These are phyloP conservation scores for Pogonocichla stellata DNA, from an alignment of 2,113 vertebrate species.

Conservation along the genomic window DNA sequence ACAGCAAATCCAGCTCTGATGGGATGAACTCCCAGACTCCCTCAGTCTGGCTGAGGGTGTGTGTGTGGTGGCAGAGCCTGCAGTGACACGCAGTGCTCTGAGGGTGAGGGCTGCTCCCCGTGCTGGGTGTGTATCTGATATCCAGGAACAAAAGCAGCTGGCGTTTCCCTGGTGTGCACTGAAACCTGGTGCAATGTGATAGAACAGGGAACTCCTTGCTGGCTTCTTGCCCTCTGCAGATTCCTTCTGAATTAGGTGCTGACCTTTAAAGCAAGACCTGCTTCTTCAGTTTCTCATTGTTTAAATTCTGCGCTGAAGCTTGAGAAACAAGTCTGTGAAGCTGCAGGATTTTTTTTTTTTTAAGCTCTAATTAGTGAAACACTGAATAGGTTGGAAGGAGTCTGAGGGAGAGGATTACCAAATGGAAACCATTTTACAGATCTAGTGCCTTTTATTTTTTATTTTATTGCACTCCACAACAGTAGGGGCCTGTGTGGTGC, in stretches of 20 bases:
- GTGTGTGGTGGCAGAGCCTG: background rate
- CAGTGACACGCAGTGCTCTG: background rate
- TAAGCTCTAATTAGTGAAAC: background rate
- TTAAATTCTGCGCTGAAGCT: background rate
- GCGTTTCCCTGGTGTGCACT: background rate
- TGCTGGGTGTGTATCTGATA: background rate
- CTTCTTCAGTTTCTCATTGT: slow-evolving; percentile 25
- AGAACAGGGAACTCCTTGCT: slow-evolving; percentile 30
- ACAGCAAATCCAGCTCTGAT: rapidly evolving
- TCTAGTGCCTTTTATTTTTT: background rate
- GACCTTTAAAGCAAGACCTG: slow-evolving; percentile 26
- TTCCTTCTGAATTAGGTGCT: slow-evolving; percentile 38
- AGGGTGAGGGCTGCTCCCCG: background rate
- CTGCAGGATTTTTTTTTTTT: background rate
- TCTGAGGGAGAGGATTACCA: background rate
- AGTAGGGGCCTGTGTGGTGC: background rate
- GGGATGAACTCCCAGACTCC: rapidly evolving
- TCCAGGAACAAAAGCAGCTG: background rate
- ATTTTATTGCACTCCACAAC: background rate
- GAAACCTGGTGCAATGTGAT: background rate
- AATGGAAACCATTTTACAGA: background rate
- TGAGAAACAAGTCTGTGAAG: slow-evolving; percentile 12
- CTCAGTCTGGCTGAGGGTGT: background rate
- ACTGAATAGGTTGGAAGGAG: background rate
- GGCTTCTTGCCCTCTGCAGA: slow-evolving; percentile 8